A percentile compares a stretch with the other conserved stretches of the same genome.
phyloP scores from a whole-genome alignment of 2,113 vertebrate species.

The Aegotheles bennettii region DNA sequence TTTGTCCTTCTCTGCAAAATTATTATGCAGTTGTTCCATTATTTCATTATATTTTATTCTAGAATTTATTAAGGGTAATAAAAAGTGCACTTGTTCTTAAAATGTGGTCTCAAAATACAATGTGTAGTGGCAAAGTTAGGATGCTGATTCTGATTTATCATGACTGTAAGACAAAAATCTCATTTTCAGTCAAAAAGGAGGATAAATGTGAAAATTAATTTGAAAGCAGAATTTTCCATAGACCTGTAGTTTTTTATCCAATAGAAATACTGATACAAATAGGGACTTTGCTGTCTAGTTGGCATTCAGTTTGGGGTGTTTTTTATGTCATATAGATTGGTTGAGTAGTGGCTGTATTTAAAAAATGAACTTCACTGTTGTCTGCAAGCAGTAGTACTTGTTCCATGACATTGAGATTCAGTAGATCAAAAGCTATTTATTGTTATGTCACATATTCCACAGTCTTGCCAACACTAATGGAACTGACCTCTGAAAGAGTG shows the following conservation, averaged over 20 bases:
- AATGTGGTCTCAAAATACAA: neutral
- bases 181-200: neutral
- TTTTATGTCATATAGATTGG: neutral
- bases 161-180: neutral
- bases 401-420: neutral
- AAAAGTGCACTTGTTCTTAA: neutral
- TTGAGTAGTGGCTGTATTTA: neutral
- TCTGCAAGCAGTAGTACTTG: neutral
- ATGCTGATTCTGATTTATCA: neutral
- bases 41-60: neutral
- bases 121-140: neutral
- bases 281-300: neutral
- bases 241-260: neutral
- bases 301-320: neutral
- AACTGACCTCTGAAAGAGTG: slow-evolving; percentile 5
- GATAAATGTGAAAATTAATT: too few relatives aligned
- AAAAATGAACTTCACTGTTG: neutral
- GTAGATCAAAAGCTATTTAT: slow-evolving; percentile 46
- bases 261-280: neutral
- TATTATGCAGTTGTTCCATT: neutral
- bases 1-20: neutral
- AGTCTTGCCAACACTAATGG: slow-evolving; percentile 27
- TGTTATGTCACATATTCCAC: neutral
- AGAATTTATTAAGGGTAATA: neutral
- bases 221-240: neutral